Evolutionary conservation across 2,888 invertebrate species (phyloP).

Genomic region (Drosophila borborema): DNA sequence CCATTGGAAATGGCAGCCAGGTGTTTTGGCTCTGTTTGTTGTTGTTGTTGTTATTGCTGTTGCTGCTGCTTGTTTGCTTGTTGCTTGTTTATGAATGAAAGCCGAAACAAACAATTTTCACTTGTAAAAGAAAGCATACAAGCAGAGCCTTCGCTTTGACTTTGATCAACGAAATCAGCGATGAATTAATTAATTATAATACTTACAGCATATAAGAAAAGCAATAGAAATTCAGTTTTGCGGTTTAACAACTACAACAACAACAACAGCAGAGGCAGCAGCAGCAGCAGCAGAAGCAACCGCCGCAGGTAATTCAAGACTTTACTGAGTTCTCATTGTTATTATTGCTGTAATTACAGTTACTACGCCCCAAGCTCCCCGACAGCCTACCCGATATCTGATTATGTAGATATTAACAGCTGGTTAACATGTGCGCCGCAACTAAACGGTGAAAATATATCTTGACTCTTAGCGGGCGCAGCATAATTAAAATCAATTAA

Average conservation of each 20-base stretch:
- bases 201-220: slow-evolving; percentile 57
- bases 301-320: slow-evolving; percentile 68
- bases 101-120: slow-evolving; percentile 48
- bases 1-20: slow-evolving; percentile 73
- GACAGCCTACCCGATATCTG: slow-evolving; percentile 8
- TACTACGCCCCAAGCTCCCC: slow-evolving; percentile 7
- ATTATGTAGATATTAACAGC: slow-evolving; percentile 68
- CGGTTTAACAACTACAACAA: slow-evolving; percentile 54
- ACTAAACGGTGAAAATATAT: slow-evolving; percentile 75
- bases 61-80: neutral
- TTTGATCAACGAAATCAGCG: slow-evolving; percentile 42
- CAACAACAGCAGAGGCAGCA: neutral
- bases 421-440: slow-evolving; percentile 76
- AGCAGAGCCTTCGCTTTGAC: slow-evolving; percentile 14
- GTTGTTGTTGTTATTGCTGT: neutral
- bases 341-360: slow-evolving; percentile 63
- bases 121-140: slow-evolving; percentile 54
- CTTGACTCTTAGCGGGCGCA: slow-evolving; percentile 62
- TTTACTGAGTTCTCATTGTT: slow-evolving; percentile 66
- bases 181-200: slow-evolving; percentile 70
- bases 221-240: slow-evolving; percentile 66
- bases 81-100: slow-evolving; percentile 45
- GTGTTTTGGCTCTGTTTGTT: slow-evolving; percentile 50
- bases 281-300: slow-evolving; percentile 1
- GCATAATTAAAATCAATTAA: slow-evolving; percentile 78